These are phyloP conservation scores for Bombus cullumanus DNA, from an alignment of 1,140 invertebrate species.

Conservation along the genomic window DNA sequence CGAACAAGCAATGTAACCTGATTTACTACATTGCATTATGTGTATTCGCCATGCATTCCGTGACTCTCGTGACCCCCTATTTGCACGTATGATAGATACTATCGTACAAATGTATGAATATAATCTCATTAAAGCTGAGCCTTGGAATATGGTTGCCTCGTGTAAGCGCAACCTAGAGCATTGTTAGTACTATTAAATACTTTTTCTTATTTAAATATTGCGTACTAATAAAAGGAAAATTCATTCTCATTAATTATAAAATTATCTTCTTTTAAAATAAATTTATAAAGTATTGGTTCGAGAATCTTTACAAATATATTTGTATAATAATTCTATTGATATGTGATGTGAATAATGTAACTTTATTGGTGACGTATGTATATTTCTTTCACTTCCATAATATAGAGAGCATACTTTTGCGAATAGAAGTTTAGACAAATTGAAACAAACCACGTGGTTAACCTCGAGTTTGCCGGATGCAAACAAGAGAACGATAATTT, in stretches of 20 bases:
- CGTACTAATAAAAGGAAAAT: background rate
- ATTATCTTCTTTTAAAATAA: background rate
- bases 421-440: slow-evolving; percentile 2
- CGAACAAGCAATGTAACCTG: slow-evolving; percentile 50
- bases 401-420: background rate
- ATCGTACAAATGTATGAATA: slow-evolving; percentile 49
- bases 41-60: slow-evolving; percentile 57
- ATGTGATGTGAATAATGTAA: background rate
- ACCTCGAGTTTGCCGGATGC: slow-evolving; percentile 23
- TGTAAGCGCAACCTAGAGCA: background rate
- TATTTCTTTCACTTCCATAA: background rate
- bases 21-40: slow-evolving; percentile 48
- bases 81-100: slow-evolving; percentile 38
- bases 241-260: background rate
- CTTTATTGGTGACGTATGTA: background rate
- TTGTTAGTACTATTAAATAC: background rate
- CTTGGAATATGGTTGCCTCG: background rate
- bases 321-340: background rate
- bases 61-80: slow-evolving; percentile 42
- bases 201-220: background rate
- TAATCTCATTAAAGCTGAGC: slow-evolving; percentile 46
- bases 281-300: no score
- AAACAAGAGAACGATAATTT: slow-evolving; percentile 58
- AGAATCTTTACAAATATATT: background rate
- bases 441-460: slow-evolving; percentile 42